Conservation (phyloP, 2,113 vertebrate species). For the Thermophis baileyi region DNA sequence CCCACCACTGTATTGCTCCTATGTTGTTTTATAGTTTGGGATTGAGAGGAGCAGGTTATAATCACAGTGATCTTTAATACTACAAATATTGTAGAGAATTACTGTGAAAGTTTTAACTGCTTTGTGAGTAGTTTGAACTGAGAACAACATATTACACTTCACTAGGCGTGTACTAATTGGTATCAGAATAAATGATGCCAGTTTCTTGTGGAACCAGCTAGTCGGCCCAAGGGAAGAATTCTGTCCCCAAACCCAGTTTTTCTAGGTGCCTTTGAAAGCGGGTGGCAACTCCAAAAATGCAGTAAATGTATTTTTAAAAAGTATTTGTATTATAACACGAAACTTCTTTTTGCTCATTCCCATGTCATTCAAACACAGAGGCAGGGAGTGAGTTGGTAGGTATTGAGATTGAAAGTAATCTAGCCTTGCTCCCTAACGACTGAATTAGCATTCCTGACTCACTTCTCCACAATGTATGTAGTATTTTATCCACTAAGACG, state of each 20-base stretch:
- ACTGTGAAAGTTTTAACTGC: background rate
- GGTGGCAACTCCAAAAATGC: background rate
- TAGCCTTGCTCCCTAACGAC: background rate
- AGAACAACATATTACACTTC: background rate
- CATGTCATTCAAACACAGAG: background rate
- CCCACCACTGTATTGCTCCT: too few relatives aligned
- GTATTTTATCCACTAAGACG: background rate
- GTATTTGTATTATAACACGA: background rate
- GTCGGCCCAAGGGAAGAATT: background rate
- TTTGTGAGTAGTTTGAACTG: background rate
- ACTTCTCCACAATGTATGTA: background rate
- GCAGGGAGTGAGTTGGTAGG: background rate
- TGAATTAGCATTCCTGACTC: background rate
- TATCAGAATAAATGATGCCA: background rate
- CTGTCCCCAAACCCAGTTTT: background rate
- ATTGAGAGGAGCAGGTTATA: background rate
- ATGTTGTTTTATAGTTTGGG: background rate
- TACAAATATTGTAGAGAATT: background rate
- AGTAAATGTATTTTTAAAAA: background rate
- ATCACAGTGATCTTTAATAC: background rate
- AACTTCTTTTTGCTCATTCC: background rate
- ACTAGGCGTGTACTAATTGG: background rate
- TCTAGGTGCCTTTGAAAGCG: background rate
- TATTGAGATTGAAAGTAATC: background rate
- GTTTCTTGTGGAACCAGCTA: constrained; percentile 28